phyloP scores from a whole-genome alignment of 2,797 vertebrate genomes.

The Trachurus trachurus region DNA sequence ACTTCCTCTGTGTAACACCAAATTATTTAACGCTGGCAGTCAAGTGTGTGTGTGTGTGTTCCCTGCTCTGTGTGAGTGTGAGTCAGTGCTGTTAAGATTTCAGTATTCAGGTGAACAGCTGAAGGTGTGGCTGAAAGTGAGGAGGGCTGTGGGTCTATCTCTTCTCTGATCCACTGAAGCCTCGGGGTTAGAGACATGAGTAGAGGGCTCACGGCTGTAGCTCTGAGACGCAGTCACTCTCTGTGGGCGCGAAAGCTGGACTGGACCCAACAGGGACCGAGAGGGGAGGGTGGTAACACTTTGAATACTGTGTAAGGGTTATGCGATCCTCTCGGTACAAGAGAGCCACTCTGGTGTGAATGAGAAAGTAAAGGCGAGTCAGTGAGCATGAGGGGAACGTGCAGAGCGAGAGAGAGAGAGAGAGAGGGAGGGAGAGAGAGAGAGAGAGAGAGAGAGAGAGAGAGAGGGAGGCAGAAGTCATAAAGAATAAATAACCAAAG shows the following conservation, averaged over 20 bases:
- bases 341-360: conserved; percentile 52
- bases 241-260: conserved; percentile 43
- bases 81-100: conserved; percentile 29
- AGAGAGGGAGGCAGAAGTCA: conserved; percentile 30
- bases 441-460: conserved; percentile 5
- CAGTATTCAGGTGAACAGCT: conserved; percentile 56
- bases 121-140: conserved; percentile 30
- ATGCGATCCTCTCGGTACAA: conserved; percentile 49
- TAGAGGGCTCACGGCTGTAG: conserved; percentile 44
- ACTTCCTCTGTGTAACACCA: background rate
- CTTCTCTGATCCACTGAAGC: conserved; percentile 67
- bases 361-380: conserved; percentile 39
- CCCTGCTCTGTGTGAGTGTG: conserved; percentile 4
- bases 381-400: conserved; percentile 10
- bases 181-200: conserved; percentile 58
- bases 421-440: background rate
- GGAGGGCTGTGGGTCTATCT: conserved; percentile 49
- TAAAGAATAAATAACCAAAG: conserved; percentile 68
- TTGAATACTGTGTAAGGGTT: conserved; percentile 55
- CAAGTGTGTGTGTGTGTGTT: background rate
- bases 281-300: conserved; percentile 39
- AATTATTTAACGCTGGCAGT: background rate
- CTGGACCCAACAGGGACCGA: conserved; percentile 23
- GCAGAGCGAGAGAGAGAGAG: conserved; percentile 5
- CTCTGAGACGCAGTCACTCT: conserved; percentile 38